Base-by-base conservation (phyloP, 2,888 invertebrate species). In the Mythimna ferrago region DNA sequence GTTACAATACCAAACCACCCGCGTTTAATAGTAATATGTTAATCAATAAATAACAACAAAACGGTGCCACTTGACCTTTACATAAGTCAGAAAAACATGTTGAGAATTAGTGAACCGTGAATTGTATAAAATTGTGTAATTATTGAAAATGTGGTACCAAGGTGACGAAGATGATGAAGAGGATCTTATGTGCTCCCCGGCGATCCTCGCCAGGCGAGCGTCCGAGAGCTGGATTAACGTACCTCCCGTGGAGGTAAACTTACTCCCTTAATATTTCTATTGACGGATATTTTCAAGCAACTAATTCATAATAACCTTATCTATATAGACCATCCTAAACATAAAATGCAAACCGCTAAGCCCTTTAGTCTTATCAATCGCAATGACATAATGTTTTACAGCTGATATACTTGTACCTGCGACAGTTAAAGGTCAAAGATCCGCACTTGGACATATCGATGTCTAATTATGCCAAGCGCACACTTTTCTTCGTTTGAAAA, bases 201-300 rank as follows among this genome's bases (percentile, higher is more conserved):
- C 98, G 77, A 97, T 98, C 82, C 97, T 98, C 95, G 98, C 98
- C 77, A 96, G 98, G 83, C 96, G 98, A 85, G 98, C 98, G 66
- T 98, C 98, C 32, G 98, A 98, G 93, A 98, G 98, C 93, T 98
- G 98, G 98, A 98, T 98, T 87, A 98, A 98, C 89, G 98, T 98
- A 84, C 98, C 98, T 92, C 98, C 98, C 66, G 97, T 98, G 77
- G 98, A 98, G 98, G 98, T 98, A 97, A 90, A 88, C 85, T 85
- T 61, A 68, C 44, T 66, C 63, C 26, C 60, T 53, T 57, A 74
- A 71, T 66, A 67, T 73, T 81, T 78, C 71, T 80, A 71, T 41
- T 56, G n/a, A 56, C 38, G 38, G 21, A 35, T 44, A 54, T 48
- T 72, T 66, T 51, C 10, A 38, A 32, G 21, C 16, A 44, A 44